Evolutionary conservation across 2,888 invertebrate genomes (phyloP).

Genomic region (Anarsia innoxiella): DNA sequence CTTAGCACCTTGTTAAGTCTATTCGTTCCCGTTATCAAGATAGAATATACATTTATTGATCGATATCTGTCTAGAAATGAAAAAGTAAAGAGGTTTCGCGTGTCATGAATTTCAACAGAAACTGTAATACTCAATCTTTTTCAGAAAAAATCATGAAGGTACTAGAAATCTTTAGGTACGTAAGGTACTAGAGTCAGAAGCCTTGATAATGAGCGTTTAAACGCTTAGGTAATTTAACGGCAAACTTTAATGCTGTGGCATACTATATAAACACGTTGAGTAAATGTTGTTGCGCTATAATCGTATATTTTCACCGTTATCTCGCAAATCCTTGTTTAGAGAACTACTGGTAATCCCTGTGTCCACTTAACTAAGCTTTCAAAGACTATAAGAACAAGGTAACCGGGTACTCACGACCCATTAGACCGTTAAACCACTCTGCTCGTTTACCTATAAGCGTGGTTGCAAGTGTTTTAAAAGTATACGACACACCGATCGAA

Average conservation of each 20-base stretch:
- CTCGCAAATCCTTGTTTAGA: conserved; percentile 50
- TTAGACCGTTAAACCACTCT: conserved; percentile 1
- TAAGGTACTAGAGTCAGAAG: too few species aligned
- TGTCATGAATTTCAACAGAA: too few species aligned
- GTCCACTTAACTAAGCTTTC: conserved; percentile 46
- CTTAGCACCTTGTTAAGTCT: too few species aligned
- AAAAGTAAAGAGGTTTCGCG: too few species aligned
- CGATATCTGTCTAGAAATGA: too few species aligned
- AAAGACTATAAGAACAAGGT: conserved; percentile 33
- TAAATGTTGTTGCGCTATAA: conserved; percentile 45
- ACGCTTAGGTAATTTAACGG: too few species aligned
- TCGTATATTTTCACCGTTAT: conserved; percentile 44
- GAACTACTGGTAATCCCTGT: conserved; percentile 42
- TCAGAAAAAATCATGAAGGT: too few species aligned
- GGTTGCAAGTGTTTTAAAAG: conserved; percentile 12
- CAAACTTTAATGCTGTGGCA: conserved; percentile 40
- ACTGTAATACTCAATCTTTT: too few species aligned
- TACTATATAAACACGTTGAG: conserved; percentile 46
- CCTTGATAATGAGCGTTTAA: too few species aligned
- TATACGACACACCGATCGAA: conserved; percentile 20
- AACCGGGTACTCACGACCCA: conserved; percentile 18
- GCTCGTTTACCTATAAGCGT: conserved; percentile 15
- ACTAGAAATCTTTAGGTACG: too few species aligned
- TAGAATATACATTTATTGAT: too few species aligned
- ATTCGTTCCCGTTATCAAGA: too few species aligned